Conservation (phyloP, 2,888 invertebrate species). For the Cordilura impudica region DNA sequence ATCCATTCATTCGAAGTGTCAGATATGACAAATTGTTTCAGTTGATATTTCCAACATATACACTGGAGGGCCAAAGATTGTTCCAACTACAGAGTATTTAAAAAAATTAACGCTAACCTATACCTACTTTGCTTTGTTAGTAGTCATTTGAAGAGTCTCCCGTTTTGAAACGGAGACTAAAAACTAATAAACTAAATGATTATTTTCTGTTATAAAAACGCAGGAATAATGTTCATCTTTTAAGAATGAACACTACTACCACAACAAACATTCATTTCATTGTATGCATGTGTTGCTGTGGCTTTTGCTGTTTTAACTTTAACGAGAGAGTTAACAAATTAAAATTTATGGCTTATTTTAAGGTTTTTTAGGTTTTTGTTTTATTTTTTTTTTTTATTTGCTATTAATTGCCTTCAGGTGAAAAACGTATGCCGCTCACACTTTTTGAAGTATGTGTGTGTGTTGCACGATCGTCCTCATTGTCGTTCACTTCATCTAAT, state of each 20-base stretch:
- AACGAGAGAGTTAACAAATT: conserved; percentile 31
- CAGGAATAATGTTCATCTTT: conserved; percentile 26
- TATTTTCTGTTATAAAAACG: conserved; percentile 33
- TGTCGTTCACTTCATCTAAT: conserved; percentile 46
- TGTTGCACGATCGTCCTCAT: conserved; percentile 1
- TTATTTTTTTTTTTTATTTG: conserved; percentile 29
- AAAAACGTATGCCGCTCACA: conserved; percentile 58
- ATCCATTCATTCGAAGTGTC: no score
- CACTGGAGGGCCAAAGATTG: neutral
- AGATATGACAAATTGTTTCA: no score
- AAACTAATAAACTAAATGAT: conserved; percentile 41
- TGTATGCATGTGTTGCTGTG: neutral
- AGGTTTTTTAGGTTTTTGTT: conserved; percentile 50
- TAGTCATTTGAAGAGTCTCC: neutral
- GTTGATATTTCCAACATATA: no score
- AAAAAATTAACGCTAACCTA: neutral
- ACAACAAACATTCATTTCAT: neutral
- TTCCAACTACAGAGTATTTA: neutral
- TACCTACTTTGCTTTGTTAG: neutral
- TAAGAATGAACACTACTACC: neutral
- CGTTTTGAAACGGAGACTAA: neutral
- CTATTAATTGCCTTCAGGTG: conserved; percentile 58
- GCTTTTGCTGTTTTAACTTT: neutral
- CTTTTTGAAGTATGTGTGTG: conserved; percentile 30
- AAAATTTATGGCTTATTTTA: conserved; percentile 62